Conservation (phyloP, 2,888 invertebrate species). For the Pantelozetes paolii region DNA sequence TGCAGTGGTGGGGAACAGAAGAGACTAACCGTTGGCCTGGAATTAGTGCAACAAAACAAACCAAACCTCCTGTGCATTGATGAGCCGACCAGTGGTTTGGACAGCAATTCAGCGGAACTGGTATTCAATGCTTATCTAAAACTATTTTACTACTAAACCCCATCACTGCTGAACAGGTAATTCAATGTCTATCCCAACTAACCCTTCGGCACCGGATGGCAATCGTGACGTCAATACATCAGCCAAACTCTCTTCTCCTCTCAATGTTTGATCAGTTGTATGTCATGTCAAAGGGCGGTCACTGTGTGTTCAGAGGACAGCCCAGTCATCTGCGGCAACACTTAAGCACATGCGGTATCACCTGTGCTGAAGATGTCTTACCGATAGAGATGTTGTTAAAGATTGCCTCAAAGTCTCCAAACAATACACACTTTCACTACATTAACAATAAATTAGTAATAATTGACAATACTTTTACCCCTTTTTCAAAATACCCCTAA, state of each 20-base stretch:
- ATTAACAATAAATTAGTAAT: not conserved
- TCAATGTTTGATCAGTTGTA: constrained; percentile 42
- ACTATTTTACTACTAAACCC: not conserved
- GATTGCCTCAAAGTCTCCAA: not conserved
- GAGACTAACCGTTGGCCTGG: not conserved
- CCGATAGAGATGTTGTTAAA: constrained; percentile 11
- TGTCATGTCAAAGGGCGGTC: constrained; percentile 42
- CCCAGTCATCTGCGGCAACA: constrained; percentile 21
- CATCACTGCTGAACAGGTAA: not conserved
- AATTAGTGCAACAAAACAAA: not conserved
- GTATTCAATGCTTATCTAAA: not conserved
- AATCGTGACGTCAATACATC: constrained; percentile 40
- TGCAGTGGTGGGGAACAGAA: constrained; percentile 31
- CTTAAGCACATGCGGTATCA: not conserved
- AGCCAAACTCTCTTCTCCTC: constrained; percentile 40
- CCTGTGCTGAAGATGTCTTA: not conserved
- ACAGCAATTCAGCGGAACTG: constrained; percentile 14
- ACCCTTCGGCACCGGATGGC: not conserved
- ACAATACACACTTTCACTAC: not conserved
- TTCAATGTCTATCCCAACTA: not conserved
- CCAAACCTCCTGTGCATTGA: constrained; percentile 15
- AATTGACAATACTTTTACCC: too few species aligned
- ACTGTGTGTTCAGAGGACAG: constrained; percentile 41
- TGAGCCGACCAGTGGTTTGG: constrained; percentile 26
- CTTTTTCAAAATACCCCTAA: too few species aligned